A percentile compares a stretch with the other conserved stretches of the same genome.
These are phyloP conservation scores for Nothoprocta pentlandii DNA, from an alignment of 2,113 vertebrate species.

Conservation along the genomic window DNA sequence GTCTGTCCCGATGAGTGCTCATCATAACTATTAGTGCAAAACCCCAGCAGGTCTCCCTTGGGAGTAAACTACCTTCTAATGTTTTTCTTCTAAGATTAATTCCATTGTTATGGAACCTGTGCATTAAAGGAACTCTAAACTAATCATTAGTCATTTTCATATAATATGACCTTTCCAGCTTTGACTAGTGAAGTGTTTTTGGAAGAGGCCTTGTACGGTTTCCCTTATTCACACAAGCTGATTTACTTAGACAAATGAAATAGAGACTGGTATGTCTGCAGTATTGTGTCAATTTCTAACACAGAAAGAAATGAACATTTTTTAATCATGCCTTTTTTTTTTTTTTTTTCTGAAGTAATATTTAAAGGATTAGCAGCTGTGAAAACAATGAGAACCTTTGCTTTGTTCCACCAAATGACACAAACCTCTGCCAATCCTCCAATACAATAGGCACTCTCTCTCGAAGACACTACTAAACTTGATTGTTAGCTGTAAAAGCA, in stretches of 20 bases:
- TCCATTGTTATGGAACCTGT: conserved; percentile 88
- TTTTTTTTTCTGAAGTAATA: neutral
- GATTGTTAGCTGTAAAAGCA: conserved; percentile 8
- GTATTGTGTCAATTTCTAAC: conserved; percentile 36
- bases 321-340: neutral
- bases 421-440: neutral
- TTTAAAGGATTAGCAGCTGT: conserved; percentile 42
- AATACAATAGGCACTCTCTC: neutral
- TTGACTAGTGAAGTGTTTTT: conserved; percentile 48
- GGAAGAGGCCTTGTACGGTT: conserved; percentile 59
- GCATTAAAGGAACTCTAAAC: conserved; percentile 88
- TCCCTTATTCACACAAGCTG: conserved; percentile 21
- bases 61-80: conserved; percentile 88
- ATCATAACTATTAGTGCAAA: conserved; percentile 78
- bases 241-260: conserved; percentile 2
- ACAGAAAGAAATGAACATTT: conserved; percentile 20
- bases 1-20: conserved; percentile 77
- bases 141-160: conserved; percentile 87
- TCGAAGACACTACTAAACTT: neutral
- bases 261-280: neutral
- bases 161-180: conserved; percentile 84
- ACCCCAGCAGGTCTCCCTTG: conserved; percentile 74
- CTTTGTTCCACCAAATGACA: conserved; percentile 26
- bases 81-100: conserved; percentile 84
- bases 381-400: conserved; percentile 15